Base-by-base conservation (phyloP, 2,888 invertebrate species). In the Drosophila lutescens region DNA sequence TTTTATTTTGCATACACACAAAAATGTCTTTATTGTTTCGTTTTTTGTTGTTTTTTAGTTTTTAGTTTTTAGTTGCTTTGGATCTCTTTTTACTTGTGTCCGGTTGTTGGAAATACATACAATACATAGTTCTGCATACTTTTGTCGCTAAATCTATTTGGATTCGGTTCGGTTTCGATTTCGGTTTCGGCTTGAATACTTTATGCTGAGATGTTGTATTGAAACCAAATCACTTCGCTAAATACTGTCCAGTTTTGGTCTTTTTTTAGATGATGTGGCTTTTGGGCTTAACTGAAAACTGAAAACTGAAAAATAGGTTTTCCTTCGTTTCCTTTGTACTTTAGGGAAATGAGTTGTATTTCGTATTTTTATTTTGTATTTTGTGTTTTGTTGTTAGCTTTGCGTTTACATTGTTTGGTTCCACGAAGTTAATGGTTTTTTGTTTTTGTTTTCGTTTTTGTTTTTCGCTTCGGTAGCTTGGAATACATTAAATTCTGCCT, bases 221-320 rank as follows among this genome's bases (percentile, higher is more conserved):
- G 86, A 87, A 87, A 87, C 86, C 86, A 87, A 87, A 87, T 77
- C 78, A 71, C 74, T 81, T 88, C 79, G 86, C 8, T 34, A 61
- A 58, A 47, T 34, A 70, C 56, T 71, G 54, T 71, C 63, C 68
- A 68, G 60, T 71, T 71, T 75, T 50, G 32, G 57, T 55, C 41
- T 54, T 41, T 57, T 46, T 13, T 46, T 15, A 32, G 12, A 34
- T 54, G 44, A 40, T 12, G 53, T 30, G 13, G 26, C 32, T 17
- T 47, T 12, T 17, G 49, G 32, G 49, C 12, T 34, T 13, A 44
- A 62, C 36, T 43, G 49, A 62, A 57, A 44, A 62, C 36, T 43
- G 49, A 62, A 57, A 44, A 62, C 36, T 43, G 49, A 62, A 57
- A 8, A 40, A 46, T 50, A 51, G 36, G 49, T 59, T 50, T 59